Evolutionary conservation across 2,888 invertebrate species (phyloP).

Genomic region (Rhagonycha lutea): DNA sequence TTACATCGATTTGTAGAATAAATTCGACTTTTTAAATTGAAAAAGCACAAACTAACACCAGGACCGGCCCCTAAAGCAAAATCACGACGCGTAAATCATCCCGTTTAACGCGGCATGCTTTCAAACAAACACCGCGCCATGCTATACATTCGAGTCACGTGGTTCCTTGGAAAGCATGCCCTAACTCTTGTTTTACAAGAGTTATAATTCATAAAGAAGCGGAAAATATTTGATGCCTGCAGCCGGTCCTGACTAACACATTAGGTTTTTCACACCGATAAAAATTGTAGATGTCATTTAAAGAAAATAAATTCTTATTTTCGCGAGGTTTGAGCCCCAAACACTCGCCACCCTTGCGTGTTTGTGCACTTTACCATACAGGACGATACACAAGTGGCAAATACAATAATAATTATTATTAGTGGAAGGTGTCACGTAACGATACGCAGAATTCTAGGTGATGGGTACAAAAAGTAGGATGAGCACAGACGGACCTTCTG

Average conservation of each 20-base stretch:
- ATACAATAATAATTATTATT: too few relatives aligned
- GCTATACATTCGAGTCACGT: too few relatives aligned
- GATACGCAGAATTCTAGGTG: background rate
- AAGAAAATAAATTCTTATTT: background rate
- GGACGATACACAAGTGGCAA: background rate
- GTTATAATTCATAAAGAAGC: background rate
- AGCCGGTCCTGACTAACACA: background rate
- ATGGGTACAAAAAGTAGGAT: background rate
- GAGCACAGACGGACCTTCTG: too few relatives aligned
- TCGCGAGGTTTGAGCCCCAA: background rate
- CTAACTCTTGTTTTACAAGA: too few relatives aligned
- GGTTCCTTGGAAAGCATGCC: too few relatives aligned
- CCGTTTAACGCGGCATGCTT: too few relatives aligned
- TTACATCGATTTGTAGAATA: background rate
- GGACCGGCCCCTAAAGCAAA: background rate
- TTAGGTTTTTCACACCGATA: background rate
- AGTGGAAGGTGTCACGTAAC: background rate
- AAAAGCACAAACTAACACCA: constrained; percentile 1
- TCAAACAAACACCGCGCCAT: too few relatives aligned
- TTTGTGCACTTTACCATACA: background rate
- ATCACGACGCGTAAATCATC: too few relatives aligned
- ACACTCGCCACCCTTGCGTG: background rate
- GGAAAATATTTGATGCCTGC: background rate
- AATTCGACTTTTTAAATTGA: background rate
- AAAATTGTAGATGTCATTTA: background rate